Base-by-base conservation (phyloP, 2,797 vertebrate genomes). In the Decapterus maruadsi region DNA sequence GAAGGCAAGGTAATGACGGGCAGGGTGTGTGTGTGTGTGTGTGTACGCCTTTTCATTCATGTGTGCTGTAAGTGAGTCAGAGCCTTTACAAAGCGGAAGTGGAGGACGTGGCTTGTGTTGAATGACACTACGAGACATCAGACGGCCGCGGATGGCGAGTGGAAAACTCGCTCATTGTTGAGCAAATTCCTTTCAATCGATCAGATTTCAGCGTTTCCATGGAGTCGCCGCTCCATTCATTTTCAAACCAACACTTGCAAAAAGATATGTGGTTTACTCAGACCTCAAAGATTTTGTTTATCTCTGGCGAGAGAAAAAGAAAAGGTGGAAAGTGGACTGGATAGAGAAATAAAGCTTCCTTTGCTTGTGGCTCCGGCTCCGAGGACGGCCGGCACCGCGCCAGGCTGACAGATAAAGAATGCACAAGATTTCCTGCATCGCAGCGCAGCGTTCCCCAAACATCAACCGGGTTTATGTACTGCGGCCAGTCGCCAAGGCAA, bases 381-480 rank as follows among this genome's bases (percentile, higher is more conserved):
- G 38, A 76, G 77, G 75, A 75, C 66, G 7, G 48, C 43, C 29
- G 7, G 48, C 43, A 26, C 26, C 87, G 70, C 58, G 42, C 64
- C 75, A 67, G 65, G 77, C 61, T 81, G 74, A 83, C 77, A 93
- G 92, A 96, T 91, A 91, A 96, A 90, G 93, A 96, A 96, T 95
- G 87, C 82, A 80, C 91, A 89, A 87, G 81, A 91, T 94, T 95
- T 96, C 95, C 95, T 95, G 93, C 89, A 92, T 81, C 61, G 80
- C 75, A 71, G 91, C 74, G 80, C 86, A 77, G 72, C 76, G 68
- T 77, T 95, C 90, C 87, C 82, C 78, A 85, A 90, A 90, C 79
- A 87, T 94, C 83, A 78, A 84, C 89, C 71, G 80, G 90, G 90
- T 95, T 94, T 92, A 89, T 91, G 82, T 90, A 85, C 89, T 73